phyloP scores from a whole-genome alignment of 2,888 invertebrate genomes.

The Caenorhabditis plicata region DNA sequence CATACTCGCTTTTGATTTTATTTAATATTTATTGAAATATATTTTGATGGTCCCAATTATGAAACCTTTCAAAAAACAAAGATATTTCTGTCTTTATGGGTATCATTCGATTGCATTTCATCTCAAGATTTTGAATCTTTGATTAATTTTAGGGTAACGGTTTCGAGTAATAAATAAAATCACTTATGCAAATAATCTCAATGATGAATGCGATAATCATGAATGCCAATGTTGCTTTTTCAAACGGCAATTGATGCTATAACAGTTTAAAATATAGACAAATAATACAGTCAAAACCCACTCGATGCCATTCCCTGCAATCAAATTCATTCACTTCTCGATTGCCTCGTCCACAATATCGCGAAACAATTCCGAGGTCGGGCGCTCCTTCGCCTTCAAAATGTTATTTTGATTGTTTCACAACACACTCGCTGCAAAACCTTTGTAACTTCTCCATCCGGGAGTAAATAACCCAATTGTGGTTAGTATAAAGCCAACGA shows the following conservation, averaged over 20 bases:
- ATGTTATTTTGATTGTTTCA: not conserved
- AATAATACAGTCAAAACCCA: constrained; percentile 7
- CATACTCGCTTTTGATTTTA: too few species aligned
- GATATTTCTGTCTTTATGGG: too few species aligned
- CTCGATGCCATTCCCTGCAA: constrained; percentile 46
- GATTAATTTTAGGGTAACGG: too few species aligned
- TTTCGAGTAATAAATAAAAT: too few species aligned
- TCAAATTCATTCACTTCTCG: constrained; percentile 38
- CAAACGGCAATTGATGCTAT: constrained; percentile 32
- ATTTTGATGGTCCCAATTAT: too few species aligned
- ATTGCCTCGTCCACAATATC: constrained; percentile 45
- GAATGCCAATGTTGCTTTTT: constrained; percentile 40
- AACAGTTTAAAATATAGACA: not conserved
- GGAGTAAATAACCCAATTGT: constrained; percentile 55
- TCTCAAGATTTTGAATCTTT: too few species aligned
- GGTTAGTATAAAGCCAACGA: constrained; percentile 46
- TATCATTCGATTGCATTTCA: too few species aligned
- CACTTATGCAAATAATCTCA: constrained; percentile 26
- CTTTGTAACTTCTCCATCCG: constrained; percentile 53
- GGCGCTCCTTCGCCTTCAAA: constrained; percentile 40
- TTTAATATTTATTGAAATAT: too few species aligned
- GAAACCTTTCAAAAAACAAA: too few species aligned
- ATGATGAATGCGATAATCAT: constrained; percentile 45
- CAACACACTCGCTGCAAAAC: constrained; percentile 7
- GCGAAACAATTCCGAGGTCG: constrained; percentile 48